Conservation (phyloP, 2,888 invertebrate genomes). For the Hypselothyrea guttata region DNA sequence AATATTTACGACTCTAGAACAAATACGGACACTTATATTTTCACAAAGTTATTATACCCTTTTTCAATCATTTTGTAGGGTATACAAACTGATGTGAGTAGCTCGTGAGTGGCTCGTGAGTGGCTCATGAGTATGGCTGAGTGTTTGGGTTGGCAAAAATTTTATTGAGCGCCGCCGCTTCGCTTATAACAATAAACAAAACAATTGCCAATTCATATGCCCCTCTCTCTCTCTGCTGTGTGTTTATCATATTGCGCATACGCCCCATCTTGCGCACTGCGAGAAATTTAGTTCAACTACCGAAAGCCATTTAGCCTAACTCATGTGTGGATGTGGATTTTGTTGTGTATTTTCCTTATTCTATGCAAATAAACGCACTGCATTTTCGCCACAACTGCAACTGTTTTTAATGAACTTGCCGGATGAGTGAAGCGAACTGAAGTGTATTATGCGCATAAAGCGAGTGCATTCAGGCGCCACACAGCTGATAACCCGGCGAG, state of each 20-base stretch:
- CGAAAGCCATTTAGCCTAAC: slow-evolving; percentile 21
- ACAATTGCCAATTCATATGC: slow-evolving; percentile 34
- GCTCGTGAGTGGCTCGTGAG: slow-evolving; percentile 8
- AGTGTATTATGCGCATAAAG: not conserved
- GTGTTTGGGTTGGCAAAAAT: slow-evolving; percentile 32
- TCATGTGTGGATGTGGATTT: not conserved
- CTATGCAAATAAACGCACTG: slow-evolving; percentile 48
- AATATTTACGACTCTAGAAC: too few relatives aligned
- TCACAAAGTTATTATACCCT: too few relatives aligned
- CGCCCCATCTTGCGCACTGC: slow-evolving; percentile 41
- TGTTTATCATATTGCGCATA: slow-evolving; percentile 59
- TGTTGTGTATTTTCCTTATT: slow-evolving; percentile 35
- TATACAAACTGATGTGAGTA: too few relatives aligned
- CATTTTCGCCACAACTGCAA: slow-evolving; percentile 41
- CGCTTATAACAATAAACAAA: slow-evolving; percentile 57
- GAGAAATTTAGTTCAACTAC: slow-evolving; percentile 56
- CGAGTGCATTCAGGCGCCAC: slow-evolving; percentile 25
- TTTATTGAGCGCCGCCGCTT: slow-evolving; percentile 56
- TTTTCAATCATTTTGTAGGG: too few relatives aligned
- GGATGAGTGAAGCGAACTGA: slow-evolving; percentile 20
- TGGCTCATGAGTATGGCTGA: slow-evolving; percentile 15
- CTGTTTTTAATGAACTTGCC: slow-evolving; percentile 56
- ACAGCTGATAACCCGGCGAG: not conserved
- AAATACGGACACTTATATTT: too few relatives aligned
- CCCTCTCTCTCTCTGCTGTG: slow-evolving; percentile 4